These are phyloP conservation scores for Ditula angustiorana DNA, from an alignment of 2,888 invertebrate species.

Conservation along the genomic window DNA sequence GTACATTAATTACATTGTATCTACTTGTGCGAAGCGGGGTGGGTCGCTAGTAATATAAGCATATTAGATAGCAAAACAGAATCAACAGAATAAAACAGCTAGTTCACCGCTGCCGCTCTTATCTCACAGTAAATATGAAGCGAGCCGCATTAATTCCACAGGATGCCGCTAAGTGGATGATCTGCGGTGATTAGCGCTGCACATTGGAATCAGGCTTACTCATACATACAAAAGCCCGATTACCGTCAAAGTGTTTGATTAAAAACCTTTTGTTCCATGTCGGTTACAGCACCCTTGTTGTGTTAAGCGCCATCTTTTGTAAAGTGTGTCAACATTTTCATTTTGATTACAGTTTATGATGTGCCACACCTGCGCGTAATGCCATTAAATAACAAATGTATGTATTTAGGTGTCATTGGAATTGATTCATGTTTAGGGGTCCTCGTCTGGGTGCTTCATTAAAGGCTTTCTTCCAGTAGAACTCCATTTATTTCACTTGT, in stretches of 20 bases:
- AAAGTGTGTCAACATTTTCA: neutral
- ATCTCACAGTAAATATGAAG: conserved; percentile 44
- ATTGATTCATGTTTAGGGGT: no score
- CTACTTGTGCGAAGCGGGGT: no score
- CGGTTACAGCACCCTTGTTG: neutral
- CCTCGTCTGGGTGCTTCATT: no score
- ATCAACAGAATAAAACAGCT: neutral
- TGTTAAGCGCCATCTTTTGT: neutral
- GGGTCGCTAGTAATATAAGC: no score
- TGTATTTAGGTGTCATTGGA: no score
- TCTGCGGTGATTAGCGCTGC: conserved; percentile 68
- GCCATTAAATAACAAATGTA: no score
- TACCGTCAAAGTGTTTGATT: conserved; percentile 22
- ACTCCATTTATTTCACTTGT: no score
- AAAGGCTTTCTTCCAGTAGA: no score
- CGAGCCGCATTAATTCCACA: conserved; percentile 64
- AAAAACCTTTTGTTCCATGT: conserved; percentile 14
- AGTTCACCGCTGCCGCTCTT: conserved; percentile 38
- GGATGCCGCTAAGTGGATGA: conserved; percentile 67
- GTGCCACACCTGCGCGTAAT: no score
- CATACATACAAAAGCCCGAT: conserved; percentile 29
- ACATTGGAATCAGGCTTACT: conserved; percentile 60
- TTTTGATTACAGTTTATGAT: no score
- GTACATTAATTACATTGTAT: no score
- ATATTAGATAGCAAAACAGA: no score